Evolutionary conservation across 2,888 invertebrate genomes (phyloP), one percentile per base, ranked within the genome.

Genomic region (Torymus tubicola): DNA sequence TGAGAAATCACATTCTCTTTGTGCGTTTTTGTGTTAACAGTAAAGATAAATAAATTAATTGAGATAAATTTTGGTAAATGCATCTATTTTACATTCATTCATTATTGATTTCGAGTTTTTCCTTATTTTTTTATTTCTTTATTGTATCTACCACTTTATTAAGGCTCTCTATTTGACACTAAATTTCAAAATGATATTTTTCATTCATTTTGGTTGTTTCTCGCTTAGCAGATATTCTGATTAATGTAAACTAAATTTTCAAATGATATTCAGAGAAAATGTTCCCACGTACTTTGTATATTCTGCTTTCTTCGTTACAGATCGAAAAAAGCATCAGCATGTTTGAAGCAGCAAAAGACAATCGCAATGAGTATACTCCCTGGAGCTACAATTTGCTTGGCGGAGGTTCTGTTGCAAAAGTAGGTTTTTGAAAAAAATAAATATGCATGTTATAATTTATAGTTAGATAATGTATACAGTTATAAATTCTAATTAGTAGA

Each of bases 361-460:
- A 85, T 83, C 86, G 86, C 67, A 83, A 86, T 74, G 87, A 89
- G 57, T 90, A 89, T 77, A 86, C 87, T 84, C 89, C 88, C 52
- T 90, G 90, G 90, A 88, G 85, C 78, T 89, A 89, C 75, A 87
- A 90, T 81, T 82, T 89, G 76, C 84, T 87, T 71, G 86, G 83
- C 69, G 83, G 86, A 81, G 85, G 84, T 78, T 84, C 87, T 55
- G 85, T 84, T 68, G 84, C 81, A 67, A 86, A 87, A 84, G 88
- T 88, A 72, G 85, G 84, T 75, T 14, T 42, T 58, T 31, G 42
- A 13, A n/a, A 78, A 78, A 53, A 18, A 71, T 55, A 31, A 42
- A n/a, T 75, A 24, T 64, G 55, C 61, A 24, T 24, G 21, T 21
- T 18, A 52, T 57, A 4, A 3, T 24, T 16, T 69, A 21, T 24